Evolutionary conservation across 2,888 invertebrate genomes (phyloP).

Genomic region (Pomacea canaliculata): DNA sequence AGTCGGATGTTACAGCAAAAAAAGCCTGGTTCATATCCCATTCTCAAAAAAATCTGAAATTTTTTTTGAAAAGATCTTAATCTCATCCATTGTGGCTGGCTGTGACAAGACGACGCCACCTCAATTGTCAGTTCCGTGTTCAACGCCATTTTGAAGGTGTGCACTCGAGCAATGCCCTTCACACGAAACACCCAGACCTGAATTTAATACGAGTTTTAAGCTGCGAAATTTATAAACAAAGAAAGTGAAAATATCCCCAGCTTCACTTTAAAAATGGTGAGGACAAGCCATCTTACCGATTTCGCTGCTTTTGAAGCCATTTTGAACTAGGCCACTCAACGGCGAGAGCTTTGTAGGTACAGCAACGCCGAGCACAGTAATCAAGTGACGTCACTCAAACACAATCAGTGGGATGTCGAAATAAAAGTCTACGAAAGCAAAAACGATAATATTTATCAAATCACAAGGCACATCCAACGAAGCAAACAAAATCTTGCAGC

Average conservation of each 20-base stretch:
- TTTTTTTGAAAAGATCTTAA: too few species aligned
- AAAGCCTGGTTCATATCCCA: too few species aligned
- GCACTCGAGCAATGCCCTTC: constrained; percentile 10
- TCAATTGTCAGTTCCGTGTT: constrained; percentile 16
- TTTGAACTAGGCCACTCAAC: constrained; percentile 13
- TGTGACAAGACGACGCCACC: neutral
- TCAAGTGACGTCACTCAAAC: constrained; percentile 46
- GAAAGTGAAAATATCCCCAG: neutral
- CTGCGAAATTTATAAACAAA: too few species aligned
- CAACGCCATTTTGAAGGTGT: constrained; percentile 26
- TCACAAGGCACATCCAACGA: constrained; percentile 1
- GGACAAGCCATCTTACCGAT: constrained; percentile 37
- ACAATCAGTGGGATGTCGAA: constrained; percentile 20
- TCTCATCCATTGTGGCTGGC: too few species aligned
- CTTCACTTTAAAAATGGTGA: neutral
- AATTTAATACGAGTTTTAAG: neutral
- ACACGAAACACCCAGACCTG: neutral
- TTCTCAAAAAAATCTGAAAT: too few species aligned
- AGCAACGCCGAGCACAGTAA: constrained; percentile 27
- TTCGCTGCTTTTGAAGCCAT: constrained; percentile 43
- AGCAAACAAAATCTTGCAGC: neutral
- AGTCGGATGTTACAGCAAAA: too few species aligned
- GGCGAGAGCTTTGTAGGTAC: constrained; percentile 19
- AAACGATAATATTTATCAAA: constrained; percentile 1
- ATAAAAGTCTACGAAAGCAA: constrained; percentile 13